phyloP scores from a whole-genome alignment of 1,140 invertebrate species.

The Macrostomum lignano region DNA sequence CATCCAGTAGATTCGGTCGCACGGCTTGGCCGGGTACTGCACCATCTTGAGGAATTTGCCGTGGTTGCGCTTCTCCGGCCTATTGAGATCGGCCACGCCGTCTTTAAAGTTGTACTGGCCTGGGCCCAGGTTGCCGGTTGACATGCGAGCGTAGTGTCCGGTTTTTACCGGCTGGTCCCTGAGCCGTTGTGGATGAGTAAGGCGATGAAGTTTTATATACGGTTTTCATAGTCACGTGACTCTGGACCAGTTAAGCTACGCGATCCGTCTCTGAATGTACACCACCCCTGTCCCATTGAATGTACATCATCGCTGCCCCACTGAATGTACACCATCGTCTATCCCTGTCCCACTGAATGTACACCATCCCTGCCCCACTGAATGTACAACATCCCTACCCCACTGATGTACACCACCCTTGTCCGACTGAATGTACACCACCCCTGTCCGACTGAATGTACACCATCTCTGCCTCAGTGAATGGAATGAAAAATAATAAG shows the following conservation, averaged over 20 bases:
- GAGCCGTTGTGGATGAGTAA: background rate
- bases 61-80: background rate
- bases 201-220: background rate
- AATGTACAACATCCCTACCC: too few species aligned
- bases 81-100: background rate
- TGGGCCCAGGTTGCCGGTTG: background rate
- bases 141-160: too few species aligned
- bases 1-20: background rate
- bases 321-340: too few species aligned
- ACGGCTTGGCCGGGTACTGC: constrained; percentile 1
- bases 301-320: background rate
- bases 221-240: background rate
- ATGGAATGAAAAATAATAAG: too few species aligned
- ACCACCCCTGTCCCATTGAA: background rate
- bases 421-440: too few species aligned
- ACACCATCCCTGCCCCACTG: too few species aligned
- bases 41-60: background rate
- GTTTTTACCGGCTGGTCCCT: constrained; percentile 2
- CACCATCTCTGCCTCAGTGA: too few species aligned
- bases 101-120: constrained; percentile 1
- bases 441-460: too few species aligned
- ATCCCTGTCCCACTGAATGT: too few species aligned
- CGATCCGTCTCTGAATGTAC: background rate
- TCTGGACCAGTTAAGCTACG: background rate
- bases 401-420: too few species aligned